Evolutionary conservation across 2,113 vertebrate genomes (phyloP).

Genomic region (Clinocottus analis): DNA sequence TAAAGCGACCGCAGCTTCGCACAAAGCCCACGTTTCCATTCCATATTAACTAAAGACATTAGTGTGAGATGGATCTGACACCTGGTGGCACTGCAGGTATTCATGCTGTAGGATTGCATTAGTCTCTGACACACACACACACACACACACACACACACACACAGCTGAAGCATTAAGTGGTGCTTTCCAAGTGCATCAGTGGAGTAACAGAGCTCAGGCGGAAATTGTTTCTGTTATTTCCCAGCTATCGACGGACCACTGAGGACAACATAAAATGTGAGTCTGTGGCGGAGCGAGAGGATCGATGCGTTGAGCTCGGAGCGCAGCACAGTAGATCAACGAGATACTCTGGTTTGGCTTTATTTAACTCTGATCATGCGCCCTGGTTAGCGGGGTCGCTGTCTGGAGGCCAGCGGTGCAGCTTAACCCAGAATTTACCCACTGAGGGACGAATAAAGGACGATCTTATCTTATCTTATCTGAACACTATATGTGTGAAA

Average conservation of each 20-base stretch:
- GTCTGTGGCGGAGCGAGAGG: background rate
- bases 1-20: background rate
- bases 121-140: background rate
- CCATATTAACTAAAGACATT: background rate
- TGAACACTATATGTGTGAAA: background rate
- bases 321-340: conserved; percentile 9
- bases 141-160: conserved; percentile 1
- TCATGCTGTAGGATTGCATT: background rate
- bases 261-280: conserved; percentile 16
- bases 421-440: no score
- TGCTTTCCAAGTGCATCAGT: conserved; percentile 12
- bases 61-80: background rate
- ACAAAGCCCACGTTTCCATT: background rate
- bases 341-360: background rate
- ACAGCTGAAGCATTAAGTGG: conserved; percentile 7
- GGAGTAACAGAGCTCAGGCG: conserved; percentile 12
- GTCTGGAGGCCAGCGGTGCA: no score
- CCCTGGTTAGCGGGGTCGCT: background rate
- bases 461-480: no score
- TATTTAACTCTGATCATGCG: background rate
- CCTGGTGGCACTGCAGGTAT: background rate
- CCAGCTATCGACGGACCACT: conserved; percentile 2
- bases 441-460: no score
- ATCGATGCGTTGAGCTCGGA: conserved; percentile 31
- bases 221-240: conserved; percentile 27